Evolutionary conservation across 2,113 vertebrate genomes (phyloP).

Genomic region (Pteruthius melanotis): DNA sequence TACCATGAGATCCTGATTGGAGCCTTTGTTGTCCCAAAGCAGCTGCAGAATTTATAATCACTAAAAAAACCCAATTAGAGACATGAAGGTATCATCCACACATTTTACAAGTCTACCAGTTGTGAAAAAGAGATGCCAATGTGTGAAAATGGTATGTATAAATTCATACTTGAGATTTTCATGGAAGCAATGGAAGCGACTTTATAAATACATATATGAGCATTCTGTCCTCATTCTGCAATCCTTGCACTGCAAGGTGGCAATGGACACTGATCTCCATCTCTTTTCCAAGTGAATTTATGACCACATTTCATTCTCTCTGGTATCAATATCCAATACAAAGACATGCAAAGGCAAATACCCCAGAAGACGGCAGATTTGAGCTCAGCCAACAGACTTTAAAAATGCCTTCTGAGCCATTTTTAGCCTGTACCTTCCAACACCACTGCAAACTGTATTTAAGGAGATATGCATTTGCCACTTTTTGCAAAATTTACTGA

Average conservation of each 20-base stretch:
- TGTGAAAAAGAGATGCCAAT: background rate
- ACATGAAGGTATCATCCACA: background rate
- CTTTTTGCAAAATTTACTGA: background rate
- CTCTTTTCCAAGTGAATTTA: background rate
- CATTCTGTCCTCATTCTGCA: background rate
- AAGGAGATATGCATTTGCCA: background rate
- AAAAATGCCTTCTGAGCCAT: background rate
- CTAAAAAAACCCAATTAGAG: background rate
- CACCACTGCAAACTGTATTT: background rate
- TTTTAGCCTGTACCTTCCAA: background rate
- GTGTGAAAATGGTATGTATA: background rate
- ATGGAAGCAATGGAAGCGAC: background rate
- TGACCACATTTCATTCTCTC: background rate
- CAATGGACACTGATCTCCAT: background rate
- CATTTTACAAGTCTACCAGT: background rate
- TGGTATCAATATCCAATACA: background rate
- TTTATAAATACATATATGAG: background rate
- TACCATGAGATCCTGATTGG: background rate
- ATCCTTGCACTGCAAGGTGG: background rate
- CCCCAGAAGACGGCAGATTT: constrained; percentile 12
- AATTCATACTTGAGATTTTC: background rate
- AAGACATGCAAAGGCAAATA: background rate
- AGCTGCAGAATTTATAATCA: background rate
- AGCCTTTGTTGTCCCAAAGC: background rate
- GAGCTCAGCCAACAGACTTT: background rate